phyloP scores from a whole-genome alignment of 35 echinoderm and acorn worm genomes.

The Patiria miniata region DNA sequence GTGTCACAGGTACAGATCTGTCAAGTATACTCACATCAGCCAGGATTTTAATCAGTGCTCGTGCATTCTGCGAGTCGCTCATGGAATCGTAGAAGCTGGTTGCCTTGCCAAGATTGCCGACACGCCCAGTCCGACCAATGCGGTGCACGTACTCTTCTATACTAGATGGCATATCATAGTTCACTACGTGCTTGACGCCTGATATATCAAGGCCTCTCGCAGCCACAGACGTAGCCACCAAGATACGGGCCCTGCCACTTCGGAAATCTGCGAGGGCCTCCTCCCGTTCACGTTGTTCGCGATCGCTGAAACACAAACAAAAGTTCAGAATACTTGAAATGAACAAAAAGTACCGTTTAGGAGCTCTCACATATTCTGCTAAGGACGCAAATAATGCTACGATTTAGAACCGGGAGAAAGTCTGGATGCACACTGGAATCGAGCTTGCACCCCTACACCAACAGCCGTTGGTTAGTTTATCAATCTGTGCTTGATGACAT shows the following conservation, averaged over 20 bases:
- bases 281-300: conserved; percentile 86
- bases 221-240: conserved; percentile 94
- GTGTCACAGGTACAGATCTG: background rate
- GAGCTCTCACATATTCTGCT: no score
- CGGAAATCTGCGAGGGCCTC: conserved; percentile 90
- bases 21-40: conserved; percentile 84
- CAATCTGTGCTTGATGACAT: no score
- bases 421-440: no score
- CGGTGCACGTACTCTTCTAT: conserved; percentile 95
- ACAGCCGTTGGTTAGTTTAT: no score
- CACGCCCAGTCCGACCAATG: conserved; percentile 95
- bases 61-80: conserved; percentile 68
- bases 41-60: conserved; percentile 82
- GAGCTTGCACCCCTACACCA: no score
- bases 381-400: no score
- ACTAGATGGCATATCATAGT: conserved; percentile 82
- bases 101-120: conserved; percentile 84
- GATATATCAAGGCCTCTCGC: conserved; percentile 94
- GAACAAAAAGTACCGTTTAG: no score
- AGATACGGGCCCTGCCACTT: conserved; percentile 62
- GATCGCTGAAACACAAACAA: conserved; percentile 63
- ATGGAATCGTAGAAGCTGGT: conserved; percentile 80
- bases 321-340: no score
- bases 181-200: conserved; percentile 93
- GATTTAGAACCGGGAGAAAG: no score